A percentile compares a stretch with the other conserved stretches of the same genome.
Evolutionary conservation across 2,113 vertebrate species (phyloP).

Genomic region (Ramphastos sulfuratus): DNA sequence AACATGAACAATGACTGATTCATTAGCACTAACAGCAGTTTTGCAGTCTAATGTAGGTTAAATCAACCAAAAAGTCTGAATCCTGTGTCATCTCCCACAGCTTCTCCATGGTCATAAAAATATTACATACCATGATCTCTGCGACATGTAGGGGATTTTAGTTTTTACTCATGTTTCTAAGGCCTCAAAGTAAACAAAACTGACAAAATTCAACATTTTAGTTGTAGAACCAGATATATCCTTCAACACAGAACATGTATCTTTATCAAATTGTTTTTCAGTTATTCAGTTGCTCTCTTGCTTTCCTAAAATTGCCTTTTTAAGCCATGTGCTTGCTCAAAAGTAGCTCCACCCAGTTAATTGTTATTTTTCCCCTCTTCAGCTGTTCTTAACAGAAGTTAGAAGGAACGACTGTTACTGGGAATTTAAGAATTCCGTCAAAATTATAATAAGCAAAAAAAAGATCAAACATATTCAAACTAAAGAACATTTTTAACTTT

Average conservation of each 20-base stretch:
- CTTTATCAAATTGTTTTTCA: neutral
- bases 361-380: neutral
- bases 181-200: neutral
- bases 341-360: neutral
- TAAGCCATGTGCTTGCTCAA: neutral
- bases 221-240: neutral
- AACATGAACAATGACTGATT: neutral
- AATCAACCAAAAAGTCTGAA: neutral
- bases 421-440: neutral
- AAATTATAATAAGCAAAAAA: neutral
- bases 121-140: neutral
- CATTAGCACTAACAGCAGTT: neutral
- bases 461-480: neutral
- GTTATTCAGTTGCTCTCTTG: neutral
- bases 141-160: fast-evolving
- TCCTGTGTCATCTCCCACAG: neutral
- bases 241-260: neutral
- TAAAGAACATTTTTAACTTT: neutral
- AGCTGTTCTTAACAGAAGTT: neutral
- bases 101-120: neutral
- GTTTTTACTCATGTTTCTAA: neutral
- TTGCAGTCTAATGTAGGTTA: neutral
- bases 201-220: neutral
- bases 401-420: neutral
- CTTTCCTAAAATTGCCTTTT: neutral